A percentile compares a stretch with the other conserved stretches of the same genome.
Conservation (phyloP, 2,113 vertebrate genomes). For the Haplochromis vanheusdeni region DNA sequence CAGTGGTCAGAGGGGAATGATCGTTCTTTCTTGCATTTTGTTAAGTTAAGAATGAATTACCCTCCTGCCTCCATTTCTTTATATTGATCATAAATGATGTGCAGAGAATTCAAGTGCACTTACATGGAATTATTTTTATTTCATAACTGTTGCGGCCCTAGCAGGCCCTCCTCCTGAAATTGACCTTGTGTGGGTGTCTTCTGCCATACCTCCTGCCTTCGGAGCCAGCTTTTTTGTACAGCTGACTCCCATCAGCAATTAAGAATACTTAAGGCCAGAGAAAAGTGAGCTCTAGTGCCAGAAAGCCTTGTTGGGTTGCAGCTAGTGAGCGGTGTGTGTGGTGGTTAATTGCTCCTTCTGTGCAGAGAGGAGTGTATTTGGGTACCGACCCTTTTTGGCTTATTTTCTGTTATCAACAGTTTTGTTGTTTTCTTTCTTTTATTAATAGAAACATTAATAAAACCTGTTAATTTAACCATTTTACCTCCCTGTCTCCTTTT, state of each 20-base stretch:
- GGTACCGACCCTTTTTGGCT: background rate
- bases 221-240: background rate
- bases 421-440: background rate
- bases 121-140: background rate
- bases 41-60: background rate
- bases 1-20: background rate
- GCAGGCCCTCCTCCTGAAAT: background rate
- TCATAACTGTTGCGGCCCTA: background rate
- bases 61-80: background rate
- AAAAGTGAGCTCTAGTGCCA: background rate
- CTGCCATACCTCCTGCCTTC: background rate
- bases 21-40: background rate
- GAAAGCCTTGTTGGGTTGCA: background rate
- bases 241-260: background rate
- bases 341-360: background rate
- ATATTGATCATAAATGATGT: background rate
- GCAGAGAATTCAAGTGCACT: background rate
- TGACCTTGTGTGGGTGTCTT: background rate
- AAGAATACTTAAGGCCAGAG: background rate
- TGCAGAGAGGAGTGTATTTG: background rate
- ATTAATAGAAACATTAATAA: background rate
- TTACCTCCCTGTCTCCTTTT: background rate
- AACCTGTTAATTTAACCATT: background rate
- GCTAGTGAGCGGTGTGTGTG: background rate
- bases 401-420: background rate